Evolutionary conservation across 2,888 invertebrate species (phyloP).

Genomic region (Ophonus ardosiacus): DNA sequence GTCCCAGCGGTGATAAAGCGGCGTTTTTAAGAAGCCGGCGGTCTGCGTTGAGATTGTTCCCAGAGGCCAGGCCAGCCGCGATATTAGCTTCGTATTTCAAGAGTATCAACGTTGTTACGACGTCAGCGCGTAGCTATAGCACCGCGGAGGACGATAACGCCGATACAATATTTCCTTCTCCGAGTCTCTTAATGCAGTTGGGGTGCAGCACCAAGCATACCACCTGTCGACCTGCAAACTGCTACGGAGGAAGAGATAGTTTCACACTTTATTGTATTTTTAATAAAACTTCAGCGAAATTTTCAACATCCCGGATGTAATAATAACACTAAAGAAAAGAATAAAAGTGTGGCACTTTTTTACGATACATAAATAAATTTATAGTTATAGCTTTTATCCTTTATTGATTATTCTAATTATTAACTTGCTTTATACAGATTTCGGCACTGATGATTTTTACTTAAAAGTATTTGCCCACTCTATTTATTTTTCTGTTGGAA

Average conservation of each 20-base stretch:
- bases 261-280: neutral
- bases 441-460: no score
- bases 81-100: slow-evolving; percentile 74
- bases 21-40: slow-evolving; percentile 56
- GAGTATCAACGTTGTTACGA: slow-evolving; percentile 70
- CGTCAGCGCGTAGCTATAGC: slow-evolving; percentile 70
- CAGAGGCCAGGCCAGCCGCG: slow-evolving; percentile 63
- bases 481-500: no score
- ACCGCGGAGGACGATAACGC: slow-evolving; percentile 72
- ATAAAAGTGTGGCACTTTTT: no score
- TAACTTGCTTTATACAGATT: no score
- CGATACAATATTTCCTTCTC: slow-evolving; percentile 72
- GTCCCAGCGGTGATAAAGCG: slow-evolving; percentile 57
- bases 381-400: no score
- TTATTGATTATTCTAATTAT: no score
- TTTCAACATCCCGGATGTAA: neutral
- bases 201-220: neutral
- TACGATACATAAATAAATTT: no score
- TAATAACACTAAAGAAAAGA: neutral
- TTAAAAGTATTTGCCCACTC: no score
- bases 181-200: slow-evolving; percentile 31
- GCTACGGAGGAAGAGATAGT: neutral
- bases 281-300: neutral
- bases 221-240: slow-evolving; percentile 30
- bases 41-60: slow-evolving; percentile 59